Conservation (phyloP, 2,888 invertebrate species). For the Brachyptera putata region DNA sequence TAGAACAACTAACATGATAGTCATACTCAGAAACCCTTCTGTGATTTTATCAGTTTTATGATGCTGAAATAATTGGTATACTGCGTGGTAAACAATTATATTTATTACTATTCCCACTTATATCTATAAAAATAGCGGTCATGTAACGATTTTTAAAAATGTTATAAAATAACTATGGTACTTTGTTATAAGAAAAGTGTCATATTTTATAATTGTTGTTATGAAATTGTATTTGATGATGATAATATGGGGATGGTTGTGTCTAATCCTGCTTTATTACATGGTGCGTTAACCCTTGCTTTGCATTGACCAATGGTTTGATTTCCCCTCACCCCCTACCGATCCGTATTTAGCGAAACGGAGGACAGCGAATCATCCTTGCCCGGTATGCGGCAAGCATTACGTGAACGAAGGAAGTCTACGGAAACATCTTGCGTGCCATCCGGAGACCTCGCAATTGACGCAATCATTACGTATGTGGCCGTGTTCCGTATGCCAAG, state of each 20-base stretch:
- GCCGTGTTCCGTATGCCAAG: slow-evolving; percentile 94
- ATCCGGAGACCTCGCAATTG: slow-evolving; percentile 84
- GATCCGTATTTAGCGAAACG: slow-evolving; percentile 83
- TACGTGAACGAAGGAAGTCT: slow-evolving; percentile 92
- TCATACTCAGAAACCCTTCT: no score
- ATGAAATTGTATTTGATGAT: background rate
- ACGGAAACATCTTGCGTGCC: slow-evolving; percentile 88
- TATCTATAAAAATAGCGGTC: no score
- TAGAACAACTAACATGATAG: no score
- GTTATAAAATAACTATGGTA: no score
- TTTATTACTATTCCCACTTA: no score
- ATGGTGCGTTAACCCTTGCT: slow-evolving; percentile 29
- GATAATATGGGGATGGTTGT: slow-evolving; percentile 7
- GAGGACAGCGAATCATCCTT: slow-evolving; percentile 90
- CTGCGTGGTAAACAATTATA: no score
- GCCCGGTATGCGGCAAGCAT: slow-evolving; percentile 92
- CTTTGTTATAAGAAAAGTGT: no score
- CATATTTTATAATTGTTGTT: no score
- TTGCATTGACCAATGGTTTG: slow-evolving; percentile 33
- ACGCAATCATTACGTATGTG: slow-evolving; percentile 88
- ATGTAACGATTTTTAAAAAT: no score
- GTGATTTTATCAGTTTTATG: no score
- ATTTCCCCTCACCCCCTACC: slow-evolving; percentile 40
- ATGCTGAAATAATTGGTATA: no score
- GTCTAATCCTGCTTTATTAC: slow-evolving; percentile 15